phyloP scores from a whole-genome alignment of 2,113 vertebrate genomes.

The Thamnophis sirtalis region DNA sequence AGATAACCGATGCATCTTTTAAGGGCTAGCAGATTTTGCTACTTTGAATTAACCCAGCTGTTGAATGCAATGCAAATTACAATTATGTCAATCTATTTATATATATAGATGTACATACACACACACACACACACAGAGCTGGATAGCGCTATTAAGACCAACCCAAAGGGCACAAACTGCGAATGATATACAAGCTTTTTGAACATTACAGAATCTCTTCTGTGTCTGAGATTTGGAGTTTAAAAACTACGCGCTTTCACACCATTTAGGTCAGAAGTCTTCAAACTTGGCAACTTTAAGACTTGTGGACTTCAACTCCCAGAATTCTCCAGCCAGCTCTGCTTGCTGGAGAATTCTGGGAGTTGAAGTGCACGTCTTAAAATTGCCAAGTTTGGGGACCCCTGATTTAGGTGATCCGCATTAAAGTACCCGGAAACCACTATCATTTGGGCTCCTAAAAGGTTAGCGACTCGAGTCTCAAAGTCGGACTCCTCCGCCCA shows the following conservation, averaged over 20 bases:
- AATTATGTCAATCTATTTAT: not conserved
- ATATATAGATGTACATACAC: too few species aligned
- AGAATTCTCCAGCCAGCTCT: too few species aligned
- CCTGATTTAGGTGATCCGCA: not conserved
- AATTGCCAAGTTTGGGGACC: too few species aligned
- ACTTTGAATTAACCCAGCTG: not conserved
- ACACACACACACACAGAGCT: not conserved
- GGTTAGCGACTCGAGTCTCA: not conserved
- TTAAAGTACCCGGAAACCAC: not conserved
- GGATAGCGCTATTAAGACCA: not conserved
- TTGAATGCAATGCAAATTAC: not conserved
- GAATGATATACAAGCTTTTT: not conserved
- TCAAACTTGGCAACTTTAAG: too few species aligned
- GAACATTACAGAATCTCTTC: not conserved
- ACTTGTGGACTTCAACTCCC: too few species aligned
- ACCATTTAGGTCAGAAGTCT: not conserved
- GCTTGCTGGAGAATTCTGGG: too few species aligned
- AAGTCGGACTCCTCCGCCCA: not conserved
- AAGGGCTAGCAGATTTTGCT: not conserved
- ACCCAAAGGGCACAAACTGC: not conserved
- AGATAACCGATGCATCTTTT: not conserved
- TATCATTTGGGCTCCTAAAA: not conserved
- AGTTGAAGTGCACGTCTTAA: too few species aligned
- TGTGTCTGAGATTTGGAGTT: not conserved
- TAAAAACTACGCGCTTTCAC: not conserved